Evolutionary conservation across 2,888 invertebrate genomes (phyloP).

Genomic region (Maniola hyperantus): DNA sequence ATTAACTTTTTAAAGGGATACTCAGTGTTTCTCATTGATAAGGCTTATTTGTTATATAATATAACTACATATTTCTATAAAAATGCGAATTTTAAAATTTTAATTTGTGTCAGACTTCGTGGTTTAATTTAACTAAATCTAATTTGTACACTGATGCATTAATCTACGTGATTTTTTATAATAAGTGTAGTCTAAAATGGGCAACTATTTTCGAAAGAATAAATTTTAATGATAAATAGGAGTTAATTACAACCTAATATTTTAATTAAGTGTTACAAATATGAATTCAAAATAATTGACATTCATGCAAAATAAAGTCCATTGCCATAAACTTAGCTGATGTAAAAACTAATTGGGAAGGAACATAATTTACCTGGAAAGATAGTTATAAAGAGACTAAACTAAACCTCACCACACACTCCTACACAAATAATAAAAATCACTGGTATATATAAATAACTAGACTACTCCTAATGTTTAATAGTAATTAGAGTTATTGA

Average conservation of each 20-base stretch:
- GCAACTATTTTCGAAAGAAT: constrained; percentile 41
- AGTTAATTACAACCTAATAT: neutral
- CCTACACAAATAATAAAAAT: constrained; percentile 46
- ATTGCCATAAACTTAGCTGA: constrained; percentile 70
- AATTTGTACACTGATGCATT: constrained; percentile 75
- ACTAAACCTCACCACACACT: constrained; percentile 38
- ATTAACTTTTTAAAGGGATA: neutral
- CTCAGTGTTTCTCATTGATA: constrained; percentile 1
- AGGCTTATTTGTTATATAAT: constrained; percentile 13
- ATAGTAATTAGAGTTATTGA: constrained; percentile 18
- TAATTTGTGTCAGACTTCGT: constrained; percentile 36
- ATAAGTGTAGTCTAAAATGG: constrained; percentile 72
- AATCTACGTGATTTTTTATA: constrained; percentile 46
- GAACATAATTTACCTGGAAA: constrained; percentile 58
- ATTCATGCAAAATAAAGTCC: constrained; percentile 39
- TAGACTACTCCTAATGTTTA: constrained; percentile 21
- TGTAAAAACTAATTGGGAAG: constrained; percentile 46
- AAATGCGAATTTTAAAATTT: constrained; percentile 41
- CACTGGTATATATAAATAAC: constrained; percentile 39
- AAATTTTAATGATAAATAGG: neutral
- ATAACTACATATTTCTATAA: constrained; percentile 35
- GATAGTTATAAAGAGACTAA: constrained; percentile 48
- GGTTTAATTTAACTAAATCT: constrained; percentile 48
- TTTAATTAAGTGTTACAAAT: neutral
- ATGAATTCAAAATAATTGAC: constrained; percentile 29